Evolutionary conservation across 2,113 vertebrate genomes (phyloP).

Genomic region (Emberiza fucata): DNA sequence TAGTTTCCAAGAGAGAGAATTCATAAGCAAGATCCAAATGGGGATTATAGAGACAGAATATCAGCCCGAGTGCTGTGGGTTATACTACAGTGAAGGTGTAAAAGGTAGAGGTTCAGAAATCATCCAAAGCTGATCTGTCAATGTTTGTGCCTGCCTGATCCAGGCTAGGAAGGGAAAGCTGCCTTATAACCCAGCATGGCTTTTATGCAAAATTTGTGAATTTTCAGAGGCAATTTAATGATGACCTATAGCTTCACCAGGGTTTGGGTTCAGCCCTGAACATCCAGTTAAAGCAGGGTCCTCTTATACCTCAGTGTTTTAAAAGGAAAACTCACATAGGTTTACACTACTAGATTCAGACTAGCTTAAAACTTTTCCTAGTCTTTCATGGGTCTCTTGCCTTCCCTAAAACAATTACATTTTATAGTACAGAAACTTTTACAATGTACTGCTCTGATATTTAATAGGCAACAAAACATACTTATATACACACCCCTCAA

Average conservation of each 20-base stretch:
- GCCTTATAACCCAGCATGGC: not conserved
- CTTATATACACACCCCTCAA: not conserved
- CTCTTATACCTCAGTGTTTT: not conserved
- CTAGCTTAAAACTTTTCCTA: not conserved
- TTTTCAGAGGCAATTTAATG: not conserved
- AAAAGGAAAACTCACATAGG: not conserved
- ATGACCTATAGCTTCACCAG: not conserved
- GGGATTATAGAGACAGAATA: not conserved
- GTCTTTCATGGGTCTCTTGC: not conserved
- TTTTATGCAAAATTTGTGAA: not conserved
- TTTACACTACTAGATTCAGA: not conserved
- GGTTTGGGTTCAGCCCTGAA: not conserved
- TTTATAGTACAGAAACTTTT: not conserved
- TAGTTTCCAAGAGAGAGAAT: not conserved
- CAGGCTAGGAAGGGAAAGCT: not conserved
- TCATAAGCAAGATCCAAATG: not conserved
- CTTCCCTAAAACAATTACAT: not conserved
- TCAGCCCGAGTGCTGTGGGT: not conserved
- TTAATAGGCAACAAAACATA: not conserved
- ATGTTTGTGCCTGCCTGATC: not conserved
- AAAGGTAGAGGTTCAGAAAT: not conserved
- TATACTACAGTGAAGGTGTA: not conserved
- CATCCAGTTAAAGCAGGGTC: not conserved
- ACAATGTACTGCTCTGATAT: rapidly evolving
- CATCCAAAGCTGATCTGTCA: not conserved